Percentiles rank a stretch among this genome's conserved stretches.
These are phyloP conservation scores for Promerops cafer DNA, from an alignment of 2,113 vertebrate genomes.

Conservation along the genomic window DNA sequence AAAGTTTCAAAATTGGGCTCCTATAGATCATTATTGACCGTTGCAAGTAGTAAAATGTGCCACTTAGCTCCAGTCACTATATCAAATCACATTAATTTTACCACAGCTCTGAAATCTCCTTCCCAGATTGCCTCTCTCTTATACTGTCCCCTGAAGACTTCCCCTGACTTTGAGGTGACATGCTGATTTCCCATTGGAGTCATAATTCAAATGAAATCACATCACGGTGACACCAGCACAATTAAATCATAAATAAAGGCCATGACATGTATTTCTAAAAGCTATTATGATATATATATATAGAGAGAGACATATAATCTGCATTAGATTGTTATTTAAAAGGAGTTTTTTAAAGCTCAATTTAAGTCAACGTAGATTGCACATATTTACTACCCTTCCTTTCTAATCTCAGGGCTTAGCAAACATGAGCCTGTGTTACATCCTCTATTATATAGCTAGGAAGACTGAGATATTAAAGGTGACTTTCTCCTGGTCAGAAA, in stretches of 20 bases:
- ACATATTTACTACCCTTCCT: neutral
- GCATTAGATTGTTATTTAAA: neutral
- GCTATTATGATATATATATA: neutral
- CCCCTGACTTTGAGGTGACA: neutral
- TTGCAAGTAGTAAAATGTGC: neutral
- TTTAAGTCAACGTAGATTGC: neutral
- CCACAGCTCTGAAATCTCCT: neutral
- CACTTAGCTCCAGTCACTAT: neutral
- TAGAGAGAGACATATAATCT: neutral
- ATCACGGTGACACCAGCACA: neutral
- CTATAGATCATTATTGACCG: neutral
- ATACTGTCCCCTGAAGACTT: neutral
- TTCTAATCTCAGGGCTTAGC: neutral
- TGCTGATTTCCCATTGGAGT: neutral
- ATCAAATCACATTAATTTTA: neutral
- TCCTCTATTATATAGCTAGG: neutral
- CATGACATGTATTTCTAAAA: neutral
- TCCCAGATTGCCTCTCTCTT: neutral
- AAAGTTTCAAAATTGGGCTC: neutral
- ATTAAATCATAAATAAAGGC: conserved; percentile 38
- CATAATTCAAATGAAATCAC: neutral
- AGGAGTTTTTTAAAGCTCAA: neutral
- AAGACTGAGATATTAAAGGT: neutral
- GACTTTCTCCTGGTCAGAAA: neutral
- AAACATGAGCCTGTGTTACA: neutral